phyloP scores from a whole-genome alignment of 2,888 invertebrate species.

The Apodemia mormo region DNA sequence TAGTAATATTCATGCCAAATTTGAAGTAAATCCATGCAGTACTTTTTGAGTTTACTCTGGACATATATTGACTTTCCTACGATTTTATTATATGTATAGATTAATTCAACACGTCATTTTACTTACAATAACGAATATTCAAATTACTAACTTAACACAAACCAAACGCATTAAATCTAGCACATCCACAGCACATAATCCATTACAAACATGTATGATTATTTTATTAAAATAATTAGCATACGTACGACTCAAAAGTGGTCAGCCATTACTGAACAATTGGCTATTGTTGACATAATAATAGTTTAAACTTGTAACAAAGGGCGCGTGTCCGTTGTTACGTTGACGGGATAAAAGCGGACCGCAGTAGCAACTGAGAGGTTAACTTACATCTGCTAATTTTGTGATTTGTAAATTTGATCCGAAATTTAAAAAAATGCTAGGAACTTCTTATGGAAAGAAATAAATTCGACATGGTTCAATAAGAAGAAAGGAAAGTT shows the following conservation, averaged over 20 bases:
- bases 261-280: conserved; percentile 54
- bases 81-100: no score
- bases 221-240: conserved; percentile 73
- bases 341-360: conserved; percentile 1
- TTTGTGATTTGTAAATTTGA: not conserved
- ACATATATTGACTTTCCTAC: no score
- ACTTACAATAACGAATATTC: not conserved
- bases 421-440: no score
- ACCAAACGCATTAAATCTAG: conserved; percentile 40
- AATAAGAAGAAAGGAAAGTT: no score
- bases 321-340: conserved; percentile 54
- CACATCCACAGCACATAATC: conserved; percentile 37
- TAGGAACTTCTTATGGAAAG: no score
- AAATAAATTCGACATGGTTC: no score
- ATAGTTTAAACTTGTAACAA: conserved; percentile 59
- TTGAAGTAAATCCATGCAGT: no score
- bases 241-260: conserved; percentile 57
- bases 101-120: not conserved
- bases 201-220: conserved; percentile 53
- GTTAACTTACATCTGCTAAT: conserved; percentile 12
- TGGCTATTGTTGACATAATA: conserved; percentile 54
- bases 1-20: no score
- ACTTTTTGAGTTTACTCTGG: no score
- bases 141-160: conserved; percentile 38
- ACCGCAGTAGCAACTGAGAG: conserved; percentile 3